Evolutionary conservation across 2,888 invertebrate species (phyloP).

Genomic region (Scelioninae gen. 1): DNA sequence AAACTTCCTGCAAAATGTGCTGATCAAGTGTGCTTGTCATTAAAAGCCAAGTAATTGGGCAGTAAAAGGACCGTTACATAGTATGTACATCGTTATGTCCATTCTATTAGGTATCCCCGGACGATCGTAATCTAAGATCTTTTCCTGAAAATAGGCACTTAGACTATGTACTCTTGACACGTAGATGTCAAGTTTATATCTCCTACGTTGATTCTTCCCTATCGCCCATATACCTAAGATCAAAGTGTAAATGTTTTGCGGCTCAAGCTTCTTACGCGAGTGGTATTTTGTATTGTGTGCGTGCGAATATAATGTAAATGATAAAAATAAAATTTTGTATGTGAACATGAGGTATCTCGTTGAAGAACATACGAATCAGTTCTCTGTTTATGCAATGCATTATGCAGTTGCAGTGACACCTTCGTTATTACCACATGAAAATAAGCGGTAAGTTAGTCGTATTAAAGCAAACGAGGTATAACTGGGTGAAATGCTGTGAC

Average conservation of each 20-base stretch:
- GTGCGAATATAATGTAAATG: background rate
- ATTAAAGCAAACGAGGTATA: slow-evolving; percentile 2
- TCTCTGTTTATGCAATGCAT: slow-evolving; percentile 51
- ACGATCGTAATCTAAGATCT: slow-evolving; percentile 68
- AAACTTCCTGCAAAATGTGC: slow-evolving; percentile 58
- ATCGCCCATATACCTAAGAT: slow-evolving; percentile 39
- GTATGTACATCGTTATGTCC: slow-evolving; percentile 67
- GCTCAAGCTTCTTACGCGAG: slow-evolving; percentile 20
- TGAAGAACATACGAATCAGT: slow-evolving; percentile 16
- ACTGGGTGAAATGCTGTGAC: too few species aligned
- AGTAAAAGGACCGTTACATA: slow-evolving; percentile 68
- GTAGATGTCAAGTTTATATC: slow-evolving; percentile 63
- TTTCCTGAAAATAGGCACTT: slow-evolving; percentile 66
- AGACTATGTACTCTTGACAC: slow-evolving; percentile 61
- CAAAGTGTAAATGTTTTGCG: slow-evolving; percentile 46
- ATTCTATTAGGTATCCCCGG: too few species aligned
- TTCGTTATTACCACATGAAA: slow-evolving; percentile 40
- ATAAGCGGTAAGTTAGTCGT: slow-evolving; percentile 21
- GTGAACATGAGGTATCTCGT: background rate
- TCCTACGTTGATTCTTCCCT: slow-evolving; percentile 41
- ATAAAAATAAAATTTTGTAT: slow-evolving; percentile 19
- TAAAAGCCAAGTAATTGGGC: slow-evolving; percentile 68
- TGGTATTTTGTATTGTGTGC: slow-evolving; percentile 40
- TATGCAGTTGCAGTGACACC: slow-evolving; percentile 48
- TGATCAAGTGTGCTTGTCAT: slow-evolving; percentile 64